Evolutionary conservation across 2,888 invertebrate genomes (phyloP).

Genomic region (Cacoxenus indagator): DNA sequence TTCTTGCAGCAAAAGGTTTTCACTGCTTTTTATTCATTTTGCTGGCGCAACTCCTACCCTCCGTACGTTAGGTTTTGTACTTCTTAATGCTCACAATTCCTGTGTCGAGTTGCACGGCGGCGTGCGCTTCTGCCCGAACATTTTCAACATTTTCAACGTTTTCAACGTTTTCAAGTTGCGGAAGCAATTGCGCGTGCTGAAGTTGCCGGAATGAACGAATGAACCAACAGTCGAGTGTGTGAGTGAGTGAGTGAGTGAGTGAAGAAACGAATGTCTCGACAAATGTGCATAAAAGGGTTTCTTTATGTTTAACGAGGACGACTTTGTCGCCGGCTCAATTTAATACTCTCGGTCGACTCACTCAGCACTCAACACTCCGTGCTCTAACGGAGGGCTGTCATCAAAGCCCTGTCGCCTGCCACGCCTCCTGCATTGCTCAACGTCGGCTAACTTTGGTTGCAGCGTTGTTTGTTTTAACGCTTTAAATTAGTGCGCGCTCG

Average conservation of each 20-base stretch:
- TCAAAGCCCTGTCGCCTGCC: conserved; percentile 11
- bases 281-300: conserved; percentile 36
- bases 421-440: background rate
- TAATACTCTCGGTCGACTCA: conserved; percentile 15
- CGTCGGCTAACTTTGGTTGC: background rate
- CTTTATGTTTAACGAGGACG: background rate
- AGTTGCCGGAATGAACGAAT: conserved; percentile 60
- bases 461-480: conserved; percentile 56
- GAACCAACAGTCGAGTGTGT: background rate
- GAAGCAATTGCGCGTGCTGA: conserved; percentile 69
- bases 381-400: background rate
- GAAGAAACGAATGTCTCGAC: conserved; percentile 38
- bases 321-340: conserved; percentile 15
- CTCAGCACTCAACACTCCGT: background rate
- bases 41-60: background rate
- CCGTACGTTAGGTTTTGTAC: background rate
- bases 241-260: too few species aligned
- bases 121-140: conserved; percentile 44
- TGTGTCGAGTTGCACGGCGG: too few species aligned
- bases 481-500: conserved; percentile 55
- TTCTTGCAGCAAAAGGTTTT: conserved; percentile 43
- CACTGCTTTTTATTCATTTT: background rate
- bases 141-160: too few species aligned
- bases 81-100: too few species aligned
- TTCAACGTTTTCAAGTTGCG: conserved; percentile 69